A percentile compares a stretch with the other conserved stretches of the same genome.
Evolutionary conservation across 2,888 invertebrate genomes (phyloP).

Genomic region (Drosophila dives): DNA sequence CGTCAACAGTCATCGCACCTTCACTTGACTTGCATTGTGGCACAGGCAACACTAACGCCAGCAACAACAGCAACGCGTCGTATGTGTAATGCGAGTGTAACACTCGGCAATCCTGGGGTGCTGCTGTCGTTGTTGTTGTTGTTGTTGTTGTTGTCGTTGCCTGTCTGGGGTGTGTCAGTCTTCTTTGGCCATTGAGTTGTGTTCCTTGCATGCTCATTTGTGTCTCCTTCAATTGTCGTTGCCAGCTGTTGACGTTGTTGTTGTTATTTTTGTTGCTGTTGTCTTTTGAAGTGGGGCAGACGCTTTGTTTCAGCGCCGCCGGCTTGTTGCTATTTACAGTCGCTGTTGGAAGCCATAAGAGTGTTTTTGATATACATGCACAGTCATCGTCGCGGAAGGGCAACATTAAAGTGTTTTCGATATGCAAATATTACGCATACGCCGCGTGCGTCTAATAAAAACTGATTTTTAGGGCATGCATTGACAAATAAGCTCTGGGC

Average conservation of each 20-base stretch:
- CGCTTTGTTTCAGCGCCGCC: constrained; percentile 47
- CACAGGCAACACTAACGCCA: background rate
- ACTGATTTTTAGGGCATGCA: constrained; percentile 31
- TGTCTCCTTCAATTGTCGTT: constrained; percentile 78
- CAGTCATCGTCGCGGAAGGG: constrained; percentile 34
- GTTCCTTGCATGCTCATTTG: constrained; percentile 76
- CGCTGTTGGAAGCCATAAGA: constrained; percentile 62
- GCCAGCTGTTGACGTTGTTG: constrained; percentile 32
- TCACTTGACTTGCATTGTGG: constrained; percentile 74
- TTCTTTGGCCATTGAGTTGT: constrained; percentile 62
- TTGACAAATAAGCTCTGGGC: constrained; percentile 35
- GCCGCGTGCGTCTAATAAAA: constrained; percentile 26
- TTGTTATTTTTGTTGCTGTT: constrained; percentile 22
- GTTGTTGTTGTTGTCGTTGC: constrained; percentile 1
- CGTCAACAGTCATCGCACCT: constrained; percentile 64
- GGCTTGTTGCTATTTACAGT: constrained; percentile 45
- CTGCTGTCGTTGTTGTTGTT: background rate
- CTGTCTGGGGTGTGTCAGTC: constrained; percentile 39
- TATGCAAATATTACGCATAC: constrained; percentile 54
- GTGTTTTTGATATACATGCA: constrained; percentile 52
- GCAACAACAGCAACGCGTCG: constrained; percentile 47
- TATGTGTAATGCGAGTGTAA: constrained; percentile 63
- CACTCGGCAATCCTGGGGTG: constrained; percentile 26
- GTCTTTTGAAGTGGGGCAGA: constrained; percentile 48
- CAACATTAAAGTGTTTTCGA: constrained; percentile 26